Evolutionary conservation across 1,140 invertebrate species (phyloP).

Genomic region (Cecropterus lyciades): DNA sequence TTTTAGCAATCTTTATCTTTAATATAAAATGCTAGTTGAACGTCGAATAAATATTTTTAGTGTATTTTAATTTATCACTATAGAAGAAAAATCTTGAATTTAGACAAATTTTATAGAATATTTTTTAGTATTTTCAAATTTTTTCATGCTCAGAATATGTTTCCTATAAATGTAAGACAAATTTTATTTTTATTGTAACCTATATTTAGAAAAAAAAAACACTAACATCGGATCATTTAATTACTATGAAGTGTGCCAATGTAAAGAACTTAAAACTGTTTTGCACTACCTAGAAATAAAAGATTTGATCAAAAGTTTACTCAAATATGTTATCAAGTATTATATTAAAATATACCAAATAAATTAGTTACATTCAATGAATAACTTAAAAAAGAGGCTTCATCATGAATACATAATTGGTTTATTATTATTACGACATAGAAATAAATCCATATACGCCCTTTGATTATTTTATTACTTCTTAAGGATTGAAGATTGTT

Average conservation of each 20-base stretch:
- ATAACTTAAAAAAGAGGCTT: too few species aligned
- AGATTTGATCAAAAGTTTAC: background rate
- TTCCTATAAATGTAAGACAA: conserved; percentile 30
- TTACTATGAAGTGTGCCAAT: conserved; percentile 6
- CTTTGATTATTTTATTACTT: too few species aligned
- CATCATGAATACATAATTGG: too few species aligned
- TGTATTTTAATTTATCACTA: conserved; percentile 1
- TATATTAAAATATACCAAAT: too few species aligned
- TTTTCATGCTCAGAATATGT: conserved; percentile 30
- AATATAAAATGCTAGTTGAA: too few species aligned
- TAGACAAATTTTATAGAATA: conserved; percentile 13
- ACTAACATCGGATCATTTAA: conserved; percentile 6
- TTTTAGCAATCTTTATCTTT: too few species aligned
- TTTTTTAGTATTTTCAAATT: conserved; percentile 20
- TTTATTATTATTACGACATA: too few species aligned
- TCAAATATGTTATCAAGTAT: too few species aligned
- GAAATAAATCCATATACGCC: too few species aligned
- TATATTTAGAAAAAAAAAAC: conserved; percentile 7
- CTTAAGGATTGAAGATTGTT: too few species aligned
- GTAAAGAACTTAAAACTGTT: background rate
- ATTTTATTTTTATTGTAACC: conserved; percentile 25
- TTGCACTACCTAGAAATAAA: background rate
- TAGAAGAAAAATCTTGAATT: conserved; percentile 18
- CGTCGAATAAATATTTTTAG: background rate
- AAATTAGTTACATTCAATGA: too few species aligned